These are phyloP conservation scores for Crioceris asparagi DNA, from an alignment of 2,888 invertebrate genomes.

Conservation along the genomic window DNA sequence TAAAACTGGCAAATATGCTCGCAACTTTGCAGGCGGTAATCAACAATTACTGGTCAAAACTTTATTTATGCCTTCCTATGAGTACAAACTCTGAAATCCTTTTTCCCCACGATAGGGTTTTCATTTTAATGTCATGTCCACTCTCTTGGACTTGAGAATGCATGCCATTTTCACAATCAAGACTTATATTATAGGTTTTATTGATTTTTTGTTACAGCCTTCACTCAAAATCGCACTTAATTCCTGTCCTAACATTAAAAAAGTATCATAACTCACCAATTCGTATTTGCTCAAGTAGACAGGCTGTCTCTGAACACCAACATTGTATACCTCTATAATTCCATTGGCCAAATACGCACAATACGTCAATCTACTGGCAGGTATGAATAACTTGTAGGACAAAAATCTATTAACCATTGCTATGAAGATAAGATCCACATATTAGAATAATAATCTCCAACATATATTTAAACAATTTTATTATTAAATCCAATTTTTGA, in stretches of 20 bases:
- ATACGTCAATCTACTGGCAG: conserved; percentile 58
- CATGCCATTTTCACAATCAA: too few relatives aligned
- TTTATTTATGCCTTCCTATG: too few relatives aligned
- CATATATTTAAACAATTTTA: not conserved
- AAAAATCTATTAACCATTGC: conserved; percentile 46
- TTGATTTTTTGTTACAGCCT: too few relatives aligned
- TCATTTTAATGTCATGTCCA: too few relatives aligned
- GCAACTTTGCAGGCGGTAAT: too few relatives aligned
- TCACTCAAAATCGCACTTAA: not conserved
- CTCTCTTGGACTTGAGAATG: too few relatives aligned
- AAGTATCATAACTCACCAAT: conserved; percentile 42
- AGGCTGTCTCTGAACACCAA: conserved; percentile 49
- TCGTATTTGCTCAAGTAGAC: conserved; percentile 50
- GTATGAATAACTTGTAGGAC: conserved; percentile 51
- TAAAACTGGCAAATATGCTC: too few relatives aligned
- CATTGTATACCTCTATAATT: conserved; percentile 53
- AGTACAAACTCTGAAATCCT: too few relatives aligned
- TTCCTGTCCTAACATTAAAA: too few relatives aligned
- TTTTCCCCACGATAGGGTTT: too few relatives aligned
- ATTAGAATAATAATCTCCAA: not conserved
- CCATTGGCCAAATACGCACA: conserved; percentile 65
- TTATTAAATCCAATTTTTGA: not conserved
- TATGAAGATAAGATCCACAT: conserved; percentile 29
- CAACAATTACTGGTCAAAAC: too few relatives aligned
- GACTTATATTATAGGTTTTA: too few relatives aligned